Conservation (phyloP, 2,888 invertebrate species). For the Dugesia japonica region DNA sequence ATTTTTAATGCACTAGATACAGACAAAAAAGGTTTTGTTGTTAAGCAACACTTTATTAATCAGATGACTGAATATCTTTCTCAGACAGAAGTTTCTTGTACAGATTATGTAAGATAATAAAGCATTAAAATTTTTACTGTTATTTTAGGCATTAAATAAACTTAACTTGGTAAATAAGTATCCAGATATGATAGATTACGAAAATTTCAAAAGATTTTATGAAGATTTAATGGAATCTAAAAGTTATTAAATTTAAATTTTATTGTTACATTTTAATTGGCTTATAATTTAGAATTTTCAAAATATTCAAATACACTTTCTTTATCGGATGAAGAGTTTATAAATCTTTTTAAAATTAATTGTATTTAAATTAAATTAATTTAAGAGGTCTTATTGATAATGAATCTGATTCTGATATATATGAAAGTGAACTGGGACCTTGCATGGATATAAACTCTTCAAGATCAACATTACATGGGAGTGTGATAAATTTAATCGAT, state of each 20-base stretch:
- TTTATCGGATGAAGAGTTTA: background rate
- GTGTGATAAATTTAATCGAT: background rate
- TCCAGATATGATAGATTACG: constrained; percentile 2
- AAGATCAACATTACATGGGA: background rate
- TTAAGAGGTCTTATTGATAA: background rate
- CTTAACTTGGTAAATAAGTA: background rate
- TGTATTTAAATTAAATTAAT: background rate
- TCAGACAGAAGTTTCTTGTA: background rate
- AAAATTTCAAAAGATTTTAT: constrained; percentile 10
- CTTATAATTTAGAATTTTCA: background rate
- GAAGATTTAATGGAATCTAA: constrained; percentile 9
- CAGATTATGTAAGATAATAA: background rate
- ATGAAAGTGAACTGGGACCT: background rate
- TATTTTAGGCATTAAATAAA: background rate
- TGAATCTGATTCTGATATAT: background rate
- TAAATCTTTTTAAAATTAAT: background rate
- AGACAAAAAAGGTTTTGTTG: background rate
- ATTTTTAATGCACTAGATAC: background rate
- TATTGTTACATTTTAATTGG: too few species aligned
- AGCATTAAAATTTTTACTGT: background rate
- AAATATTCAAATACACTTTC: background rate
- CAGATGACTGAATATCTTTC: background rate
- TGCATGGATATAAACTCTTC: background rate
- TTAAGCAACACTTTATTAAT: background rate
- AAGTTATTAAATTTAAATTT: background rate